These are phyloP conservation scores for Lithophane leautieri DNA, from an alignment of 2,888 invertebrate species.

Conservation along the genomic window DNA sequence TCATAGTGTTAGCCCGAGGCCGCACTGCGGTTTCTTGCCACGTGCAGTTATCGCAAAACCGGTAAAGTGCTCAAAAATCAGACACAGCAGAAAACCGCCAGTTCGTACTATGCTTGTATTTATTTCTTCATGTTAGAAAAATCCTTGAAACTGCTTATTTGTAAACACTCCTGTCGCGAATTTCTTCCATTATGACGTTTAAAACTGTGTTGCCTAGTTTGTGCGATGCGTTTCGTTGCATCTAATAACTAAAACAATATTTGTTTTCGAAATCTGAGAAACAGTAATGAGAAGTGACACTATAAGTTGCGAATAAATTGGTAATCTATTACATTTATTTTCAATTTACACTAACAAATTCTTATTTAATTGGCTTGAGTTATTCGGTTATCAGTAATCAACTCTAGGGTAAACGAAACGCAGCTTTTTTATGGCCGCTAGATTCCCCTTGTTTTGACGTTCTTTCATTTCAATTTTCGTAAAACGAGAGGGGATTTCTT, in stretches of 20 bases:
- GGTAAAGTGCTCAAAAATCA: background rate
- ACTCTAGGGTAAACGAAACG: conserved; percentile 73
- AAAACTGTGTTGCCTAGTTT: conserved; percentile 24
- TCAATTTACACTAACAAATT: too few species aligned
- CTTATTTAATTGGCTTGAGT: background rate
- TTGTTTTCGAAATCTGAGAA: background rate
- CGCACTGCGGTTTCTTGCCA: background rate
- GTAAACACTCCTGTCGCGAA: background rate
- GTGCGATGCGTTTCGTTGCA: conserved; percentile 19
- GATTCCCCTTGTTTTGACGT: conserved; percentile 87
- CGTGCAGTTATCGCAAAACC: background rate
- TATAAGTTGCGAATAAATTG: accelerated
- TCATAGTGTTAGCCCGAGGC: background rate
- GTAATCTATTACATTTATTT: too few species aligned
- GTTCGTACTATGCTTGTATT: background rate
- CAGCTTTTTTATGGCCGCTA: conserved; percentile 83
- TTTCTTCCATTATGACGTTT: conserved; percentile 26
- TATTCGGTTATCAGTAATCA: conserved; percentile 12
- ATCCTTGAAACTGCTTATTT: background rate
- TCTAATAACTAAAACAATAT: background rate
- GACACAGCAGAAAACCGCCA: background rate
- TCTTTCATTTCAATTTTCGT: conserved; percentile 80
- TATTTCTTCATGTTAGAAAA: background rate
- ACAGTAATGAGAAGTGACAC: background rate
- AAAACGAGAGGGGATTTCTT: conserved; percentile 80